Conservation (phyloP, 2,113 vertebrate genomes). For the Saimiri boliviensis region DNA sequence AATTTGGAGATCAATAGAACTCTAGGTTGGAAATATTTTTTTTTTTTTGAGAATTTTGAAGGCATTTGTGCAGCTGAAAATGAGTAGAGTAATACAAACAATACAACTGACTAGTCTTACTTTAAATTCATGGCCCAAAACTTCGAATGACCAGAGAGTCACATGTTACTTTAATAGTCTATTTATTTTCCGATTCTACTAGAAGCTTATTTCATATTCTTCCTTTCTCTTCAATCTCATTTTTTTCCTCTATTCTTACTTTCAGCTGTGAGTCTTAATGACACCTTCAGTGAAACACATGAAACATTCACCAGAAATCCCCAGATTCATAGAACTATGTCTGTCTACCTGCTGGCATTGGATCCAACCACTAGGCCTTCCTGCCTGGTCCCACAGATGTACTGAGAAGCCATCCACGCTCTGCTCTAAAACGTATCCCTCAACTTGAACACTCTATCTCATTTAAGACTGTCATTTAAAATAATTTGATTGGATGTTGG, state of each 20-base stretch:
- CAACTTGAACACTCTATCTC: neutral
- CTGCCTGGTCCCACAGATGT: neutral
- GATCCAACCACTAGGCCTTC: neutral
- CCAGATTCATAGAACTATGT: neutral
- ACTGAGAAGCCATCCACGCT: neutral
- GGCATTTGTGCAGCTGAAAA: neutral
- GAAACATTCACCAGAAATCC: neutral
- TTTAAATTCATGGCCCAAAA: neutral
- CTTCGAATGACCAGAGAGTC: neutral
- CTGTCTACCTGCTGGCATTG: neutral
- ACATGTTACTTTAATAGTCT: neutral
- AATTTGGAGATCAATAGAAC: neutral
- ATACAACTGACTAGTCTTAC: neutral
- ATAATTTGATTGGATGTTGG: neutral
- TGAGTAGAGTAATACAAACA: neutral
- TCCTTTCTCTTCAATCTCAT: neutral
- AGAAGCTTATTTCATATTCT: neutral
- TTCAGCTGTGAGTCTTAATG: neutral
- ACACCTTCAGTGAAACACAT: neutral
- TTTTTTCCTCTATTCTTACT: neutral
- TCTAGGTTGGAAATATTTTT: neutral
- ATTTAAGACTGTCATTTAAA: neutral
- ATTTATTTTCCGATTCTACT: neutral
- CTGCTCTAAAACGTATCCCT: neutral
- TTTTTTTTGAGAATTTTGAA: neutral